Base-by-base conservation (phyloP, 2,797 vertebrate genomes). In the Sternotherus odoratus region DNA sequence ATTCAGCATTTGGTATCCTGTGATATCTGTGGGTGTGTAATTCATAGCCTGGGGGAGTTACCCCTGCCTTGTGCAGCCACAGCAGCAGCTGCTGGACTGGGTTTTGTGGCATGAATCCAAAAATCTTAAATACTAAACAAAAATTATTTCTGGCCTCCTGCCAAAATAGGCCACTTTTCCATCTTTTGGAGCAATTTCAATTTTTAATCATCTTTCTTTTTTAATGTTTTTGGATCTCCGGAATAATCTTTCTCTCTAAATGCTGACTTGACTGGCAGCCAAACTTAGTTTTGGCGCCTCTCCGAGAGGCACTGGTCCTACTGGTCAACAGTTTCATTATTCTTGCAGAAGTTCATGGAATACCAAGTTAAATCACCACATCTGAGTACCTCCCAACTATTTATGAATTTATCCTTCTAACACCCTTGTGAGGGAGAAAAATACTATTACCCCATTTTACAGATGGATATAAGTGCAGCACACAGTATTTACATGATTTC, bases 71-170 rank as follows among this genome's bases (percentile, higher is more conserved):
- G 9, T 83, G 77, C n/a, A 95, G 74, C 89, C 95, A 90, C 63
- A 21, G 2, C 66, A 95, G n/a, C 94, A 96, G 94, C 82, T 95
- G 89, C 51, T 91, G 53, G 50, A 86, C 94, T 95, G 92, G 13
- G 49, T 83, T 94, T 85, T 39, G 24, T 94, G 91, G 89, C 88
- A 85, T 4, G 5, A 12, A 90, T 78, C 36, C 88, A 91, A 63
- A 85, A 87, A 78, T 15, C 33, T 89, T 81, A 90, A 79, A 93
- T 79, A 16, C 3, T 79, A 95, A 95, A 0, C 46, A 91, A 91
- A 94, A 95, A 77, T 86, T 0, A 74, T 95, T 93, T 90, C 87
- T 96, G 96, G 79, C 24, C 0, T 94, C 6, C 39, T 93, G 54
- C 90, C 93, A 95, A 43, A n/a, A 92, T 46, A 23, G 85, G n/a